Percentiles rank a stretch among this genome's conserved stretches.
These are phyloP conservation scores for Spisula solida DNA, from an alignment of 2,888 invertebrate species.

Conservation along the genomic window DNA sequence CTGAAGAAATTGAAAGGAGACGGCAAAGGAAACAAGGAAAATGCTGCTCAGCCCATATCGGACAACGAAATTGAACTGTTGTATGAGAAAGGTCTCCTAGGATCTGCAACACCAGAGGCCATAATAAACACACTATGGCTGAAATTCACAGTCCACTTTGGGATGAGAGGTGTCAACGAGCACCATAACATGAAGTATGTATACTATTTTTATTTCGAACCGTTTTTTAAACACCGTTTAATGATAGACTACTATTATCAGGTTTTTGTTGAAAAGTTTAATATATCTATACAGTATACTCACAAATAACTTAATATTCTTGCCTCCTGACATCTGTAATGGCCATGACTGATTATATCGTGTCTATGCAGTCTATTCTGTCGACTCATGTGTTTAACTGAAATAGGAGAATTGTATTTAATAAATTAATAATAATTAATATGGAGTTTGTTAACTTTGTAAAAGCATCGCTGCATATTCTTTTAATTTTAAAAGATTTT, in stretches of 20 bases:
- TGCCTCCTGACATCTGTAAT: conserved; percentile 79
- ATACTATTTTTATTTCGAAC: not conserved
- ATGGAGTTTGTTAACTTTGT: not conserved
- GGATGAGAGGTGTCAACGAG: conserved; percentile 34
- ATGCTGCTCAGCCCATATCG: conserved; percentile 21
- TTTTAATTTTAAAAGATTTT: no score
- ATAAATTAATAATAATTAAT: not conserved
- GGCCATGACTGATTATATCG: conserved; percentile 85
- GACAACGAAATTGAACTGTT: conserved; percentile 27
- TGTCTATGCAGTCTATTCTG: not conserved
- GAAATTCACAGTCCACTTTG: conserved; percentile 27
- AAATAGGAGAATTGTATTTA: not conserved
- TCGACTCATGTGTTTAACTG: not conserved
- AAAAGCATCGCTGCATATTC: no score
- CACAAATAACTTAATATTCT: conserved; percentile 40
- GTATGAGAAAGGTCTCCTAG: conserved; percentile 19
- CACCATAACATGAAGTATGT: conserved; percentile 18
- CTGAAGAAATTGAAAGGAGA: conserved; percentile 27
- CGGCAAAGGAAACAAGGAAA: conserved; percentile 40
- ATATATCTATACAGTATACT: no score
- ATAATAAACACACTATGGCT: conserved; percentile 34
- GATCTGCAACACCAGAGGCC: not conserved
- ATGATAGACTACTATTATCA: no score
- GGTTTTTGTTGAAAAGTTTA: no score
- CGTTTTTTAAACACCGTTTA: no score